Evolutionary conservation across 30 jellyfish, hydroid and myxozoan species (phyloP).

Genomic region (Pseudorhiza aurosa): DNA sequence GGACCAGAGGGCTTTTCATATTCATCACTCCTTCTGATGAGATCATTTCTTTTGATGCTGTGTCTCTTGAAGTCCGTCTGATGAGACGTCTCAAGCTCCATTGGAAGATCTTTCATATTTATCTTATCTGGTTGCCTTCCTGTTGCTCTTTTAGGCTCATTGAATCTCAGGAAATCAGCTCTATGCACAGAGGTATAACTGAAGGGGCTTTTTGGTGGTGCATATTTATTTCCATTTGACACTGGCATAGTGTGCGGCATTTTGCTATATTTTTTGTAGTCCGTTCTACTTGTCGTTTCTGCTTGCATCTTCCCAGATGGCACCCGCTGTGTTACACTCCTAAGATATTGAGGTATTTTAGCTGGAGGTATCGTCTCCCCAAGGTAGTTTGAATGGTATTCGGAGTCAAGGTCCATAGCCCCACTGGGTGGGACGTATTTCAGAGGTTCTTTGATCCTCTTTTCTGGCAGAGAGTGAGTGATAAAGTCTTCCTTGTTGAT

Average conservation of each 20-base stretch:
- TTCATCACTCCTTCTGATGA: constrained; percentile 35
- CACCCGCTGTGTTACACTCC: constrained; percentile 47
- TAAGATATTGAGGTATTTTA: constrained; percentile 47
- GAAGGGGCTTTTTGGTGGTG: constrained; percentile 75
- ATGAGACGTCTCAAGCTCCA: constrained; percentile 53
- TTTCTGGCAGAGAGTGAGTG: constrained; percentile 23
- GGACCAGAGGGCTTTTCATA: constrained; percentile 63
- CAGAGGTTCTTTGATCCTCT: constrained; percentile 38
- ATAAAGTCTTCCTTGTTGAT: constrained; percentile 33
- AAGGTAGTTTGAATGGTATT: constrained; percentile 44
- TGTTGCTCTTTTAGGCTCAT: constrained; percentile 43
- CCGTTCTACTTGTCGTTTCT: constrained; percentile 38
- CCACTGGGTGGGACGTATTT: constrained; percentile 56
- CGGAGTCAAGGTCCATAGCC: constrained; percentile 58
- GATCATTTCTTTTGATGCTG: constrained; percentile 4
- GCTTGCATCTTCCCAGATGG: constrained; percentile 64
- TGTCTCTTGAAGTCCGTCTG: constrained; percentile 40
- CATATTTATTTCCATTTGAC: constrained; percentile 27
- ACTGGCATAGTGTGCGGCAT: constrained; percentile 27
- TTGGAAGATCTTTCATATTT: constrained; percentile 21
- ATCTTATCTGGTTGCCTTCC: constrained; percentile 76
- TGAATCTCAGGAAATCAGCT: constrained; percentile 60
- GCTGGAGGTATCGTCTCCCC: constrained; percentile 65
- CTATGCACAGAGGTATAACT: constrained; percentile 47
- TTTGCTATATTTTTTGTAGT: constrained; percentile 29